Conservation (phyloP, 1,140 invertebrate genomes). For the Planococcus citri region DNA sequence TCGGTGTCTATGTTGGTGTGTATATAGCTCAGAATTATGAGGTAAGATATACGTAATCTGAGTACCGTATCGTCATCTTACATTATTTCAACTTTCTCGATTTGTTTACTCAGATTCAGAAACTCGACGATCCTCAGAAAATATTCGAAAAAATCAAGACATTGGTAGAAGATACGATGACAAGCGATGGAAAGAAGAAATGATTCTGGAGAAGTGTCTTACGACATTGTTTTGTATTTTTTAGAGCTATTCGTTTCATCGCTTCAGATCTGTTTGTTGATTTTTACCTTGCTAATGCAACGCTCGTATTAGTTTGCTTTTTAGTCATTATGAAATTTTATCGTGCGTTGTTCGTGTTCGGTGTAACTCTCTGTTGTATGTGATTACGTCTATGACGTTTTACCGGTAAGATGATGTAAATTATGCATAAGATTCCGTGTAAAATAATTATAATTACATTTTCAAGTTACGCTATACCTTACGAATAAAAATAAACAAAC, state of each 20-base stretch:
- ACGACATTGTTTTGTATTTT: no score
- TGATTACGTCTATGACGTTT: no score
- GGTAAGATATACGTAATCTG: conserved; percentile 40
- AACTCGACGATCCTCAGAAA: conserved; percentile 61
- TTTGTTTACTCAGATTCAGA: conserved; percentile 49
- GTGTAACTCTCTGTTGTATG: no score
- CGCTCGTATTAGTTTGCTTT: no score
- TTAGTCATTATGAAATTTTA: no score
- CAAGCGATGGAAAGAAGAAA: conserved; percentile 16
- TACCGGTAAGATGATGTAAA: background rate
- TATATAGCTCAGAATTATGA: conserved; percentile 72
- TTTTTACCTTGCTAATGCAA: no score
- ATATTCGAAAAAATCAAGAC: conserved; percentile 39
- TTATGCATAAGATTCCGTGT: conserved; percentile 9
- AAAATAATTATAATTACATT: conserved; percentile 25
- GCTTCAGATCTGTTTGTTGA: no score
- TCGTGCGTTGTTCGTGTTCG: no score
- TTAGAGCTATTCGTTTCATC: no score
- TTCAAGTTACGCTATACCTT: conserved; percentile 25
- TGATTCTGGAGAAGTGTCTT: background rate
- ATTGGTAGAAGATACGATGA: conserved; percentile 27
- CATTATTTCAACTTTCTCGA: no score
- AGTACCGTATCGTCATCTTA: no score
- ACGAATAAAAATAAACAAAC: conserved; percentile 16
- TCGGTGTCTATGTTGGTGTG: conserved; percentile 64